phyloP scores from a whole-genome alignment of 2,888 invertebrate genomes.

The Agapetus fuscipes region DNA sequence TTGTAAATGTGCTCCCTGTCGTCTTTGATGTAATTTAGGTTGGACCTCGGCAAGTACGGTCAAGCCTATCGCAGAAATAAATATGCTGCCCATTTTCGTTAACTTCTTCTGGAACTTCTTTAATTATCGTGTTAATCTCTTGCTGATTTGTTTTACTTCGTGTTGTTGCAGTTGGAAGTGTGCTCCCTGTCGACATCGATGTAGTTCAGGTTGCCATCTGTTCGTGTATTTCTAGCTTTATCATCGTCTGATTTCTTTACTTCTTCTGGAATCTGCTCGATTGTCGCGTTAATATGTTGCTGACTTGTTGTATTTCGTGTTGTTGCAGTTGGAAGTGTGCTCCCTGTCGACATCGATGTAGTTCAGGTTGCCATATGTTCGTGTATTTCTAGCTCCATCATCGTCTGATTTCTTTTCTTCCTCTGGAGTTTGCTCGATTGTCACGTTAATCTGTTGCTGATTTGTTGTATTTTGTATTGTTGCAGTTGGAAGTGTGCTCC shows the following conservation, averaged over 20 bases:
- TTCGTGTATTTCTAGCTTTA: slow-evolving; percentile 90
- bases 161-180: slow-evolving; percentile 68
- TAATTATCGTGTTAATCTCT: neutral
- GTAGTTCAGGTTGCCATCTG: slow-evolving; percentile 97
- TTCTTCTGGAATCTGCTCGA: neutral
- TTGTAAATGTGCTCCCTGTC: slow-evolving; percentile 80
- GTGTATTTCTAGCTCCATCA: neutral
- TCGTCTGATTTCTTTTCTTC: neutral
- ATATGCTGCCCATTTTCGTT: neutral
- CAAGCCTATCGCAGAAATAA: slow-evolving; percentile 47
- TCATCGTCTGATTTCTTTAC: neutral
- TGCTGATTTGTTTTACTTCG: slow-evolving; percentile 17
- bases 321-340: slow-evolving; percentile 74
- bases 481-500: slow-evolving; percentile 78
- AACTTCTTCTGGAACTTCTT: neutral
- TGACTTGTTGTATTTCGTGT: slow-evolving; percentile 21
- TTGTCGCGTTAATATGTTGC: neutral
- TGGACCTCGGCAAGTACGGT: slow-evolving; percentile 98
- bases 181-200: slow-evolving; percentile 89
- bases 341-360: slow-evolving; percentile 92
- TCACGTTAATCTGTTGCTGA: neutral
- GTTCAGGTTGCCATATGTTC: slow-evolving; percentile 70
- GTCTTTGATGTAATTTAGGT: slow-evolving; percentile 96
- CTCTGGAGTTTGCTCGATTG: neutral
- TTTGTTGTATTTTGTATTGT: slow-evolving; percentile 28